phyloP scores from a whole-genome alignment of 2,797 vertebrate genomes.

The Gymnoscopelus braueri region DNA sequence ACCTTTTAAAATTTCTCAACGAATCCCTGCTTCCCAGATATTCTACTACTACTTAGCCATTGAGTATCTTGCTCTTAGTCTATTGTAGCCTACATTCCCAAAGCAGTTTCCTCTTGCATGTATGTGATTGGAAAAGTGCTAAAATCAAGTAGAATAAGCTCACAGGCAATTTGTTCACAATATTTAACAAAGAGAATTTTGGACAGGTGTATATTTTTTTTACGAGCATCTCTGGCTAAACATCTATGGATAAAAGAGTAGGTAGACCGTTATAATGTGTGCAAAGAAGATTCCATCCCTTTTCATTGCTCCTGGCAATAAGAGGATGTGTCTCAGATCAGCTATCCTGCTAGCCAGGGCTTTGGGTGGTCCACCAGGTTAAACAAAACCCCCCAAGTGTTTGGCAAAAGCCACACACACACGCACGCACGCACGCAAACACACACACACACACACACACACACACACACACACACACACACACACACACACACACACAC shows the following conservation, averaged over 20 bases:
- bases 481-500: too few relatives aligned
- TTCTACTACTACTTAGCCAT: neutral
- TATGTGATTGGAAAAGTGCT: slow-evolving; percentile 1
- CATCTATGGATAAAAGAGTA: neutral
- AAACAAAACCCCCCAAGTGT: slow-evolving; percentile 27
- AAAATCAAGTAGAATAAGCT: neutral
- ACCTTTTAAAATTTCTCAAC: too few relatives aligned
- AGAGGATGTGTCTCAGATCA: slow-evolving; percentile 39
- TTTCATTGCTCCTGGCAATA: slow-evolving; percentile 14
- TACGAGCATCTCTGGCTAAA: neutral
- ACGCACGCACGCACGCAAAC: neutral
- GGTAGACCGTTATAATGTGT: slow-evolving; percentile 1
- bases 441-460: neutral
- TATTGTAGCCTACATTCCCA: neutral
- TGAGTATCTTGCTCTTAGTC: neutral
- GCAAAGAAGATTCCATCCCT: slow-evolving; percentile 10
- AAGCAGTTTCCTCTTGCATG: neutral
- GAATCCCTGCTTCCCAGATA: neutral
- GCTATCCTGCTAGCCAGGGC: slow-evolving; percentile 20
- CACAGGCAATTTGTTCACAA: neutral
- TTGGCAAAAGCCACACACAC: slow-evolving; percentile 52
- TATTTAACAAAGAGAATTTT: neutral
- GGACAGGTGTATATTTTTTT: neutral
- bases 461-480: too few relatives aligned
- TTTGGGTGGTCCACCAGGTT: slow-evolving; percentile 53